Evolutionary conservation across 2,888 invertebrate species (phyloP), one percentile per base, ranked within the genome.

Genomic region (Amblyjoppa proteus): DNA sequence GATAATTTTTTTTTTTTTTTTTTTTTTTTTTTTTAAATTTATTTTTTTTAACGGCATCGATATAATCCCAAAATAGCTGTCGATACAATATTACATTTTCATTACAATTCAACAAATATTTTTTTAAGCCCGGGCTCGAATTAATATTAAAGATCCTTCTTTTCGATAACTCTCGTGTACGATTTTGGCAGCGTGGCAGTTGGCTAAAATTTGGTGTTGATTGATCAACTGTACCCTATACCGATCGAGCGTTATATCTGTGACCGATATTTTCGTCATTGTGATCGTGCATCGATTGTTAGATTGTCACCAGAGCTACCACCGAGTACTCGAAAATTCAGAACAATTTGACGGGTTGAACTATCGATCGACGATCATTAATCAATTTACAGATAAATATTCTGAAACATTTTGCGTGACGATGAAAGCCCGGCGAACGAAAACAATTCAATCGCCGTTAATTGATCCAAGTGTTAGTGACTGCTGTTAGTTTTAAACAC

Each of bases 321-420:
- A 66, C 49, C 41, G 51, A 34, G 34, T 71, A 58, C 49, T n/a
- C 64, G n/a, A 61, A 28, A 53, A 81, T 56, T 45, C n/a, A 3
- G 34, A 56, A 56, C 13, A 53, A 45, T 51, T 68, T 49, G 1
- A 6, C 16, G 20, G 16, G 25, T 16, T 53, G 38, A 64, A 41
- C n/a, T 61, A 49, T 38, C 58, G 61, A 31, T 69, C 49, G 45
- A 3, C 41, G 6, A 3, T 82, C 53, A 34, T n/a, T 71, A 13
- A 49, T 49, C 16, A 3, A 49, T 49, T 49, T 49, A 16, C 45
- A 16, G 45, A 16, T 16, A 16, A 49, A 49, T 49, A 3, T 4
- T 49, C 3, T 49, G 45, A 49, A 9, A 49, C 45, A 13, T 49
- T 49, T 49, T 49, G 13, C 16, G 16, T 3, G 45, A 49, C 4